A percentile compares a stretch with the other conserved stretches of the same genome.
Evolutionary conservation across 2,888 invertebrate species (phyloP).

Genomic region (Caenorhabditis zanzibari): DNA sequence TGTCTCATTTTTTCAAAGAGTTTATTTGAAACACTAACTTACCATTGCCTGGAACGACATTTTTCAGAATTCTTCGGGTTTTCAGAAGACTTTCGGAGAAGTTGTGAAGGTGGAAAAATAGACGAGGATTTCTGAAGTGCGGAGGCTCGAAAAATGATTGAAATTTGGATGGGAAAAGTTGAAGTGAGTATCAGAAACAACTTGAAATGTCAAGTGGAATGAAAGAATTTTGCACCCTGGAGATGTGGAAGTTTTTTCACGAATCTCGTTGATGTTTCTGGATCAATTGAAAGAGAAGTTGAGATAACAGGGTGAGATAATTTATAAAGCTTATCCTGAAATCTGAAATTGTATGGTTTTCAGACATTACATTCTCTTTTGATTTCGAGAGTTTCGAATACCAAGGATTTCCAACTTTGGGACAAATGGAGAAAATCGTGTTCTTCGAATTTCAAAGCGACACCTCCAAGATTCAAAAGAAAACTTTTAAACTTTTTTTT

Average conservation of each 20-base stretch:
- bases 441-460: too few relatives aligned
- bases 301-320: too few relatives aligned
- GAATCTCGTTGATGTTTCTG: not conserved
- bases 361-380: too few relatives aligned
- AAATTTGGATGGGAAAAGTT: slow-evolving; percentile 6
- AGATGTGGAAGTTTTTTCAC: not conserved
- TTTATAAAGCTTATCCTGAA: too few relatives aligned
- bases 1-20: not conserved
- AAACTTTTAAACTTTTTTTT: too few relatives aligned
- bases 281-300: too few relatives aligned
- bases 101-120: not conserved
- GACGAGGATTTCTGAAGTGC: not conserved
- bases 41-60: slow-evolving; percentile 69
- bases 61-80: slow-evolving; percentile 8
- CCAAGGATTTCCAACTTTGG: too few relatives aligned
- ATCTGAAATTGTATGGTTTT: too few relatives aligned
- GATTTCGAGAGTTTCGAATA: too few relatives aligned
- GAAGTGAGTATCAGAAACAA: slow-evolving; percentile 22
- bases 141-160: slow-evolving; percentile 3
- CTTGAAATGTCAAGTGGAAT: slow-evolving; percentile 47
- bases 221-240: not conserved
- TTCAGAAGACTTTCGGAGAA: not conserved
- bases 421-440: too few relatives aligned
- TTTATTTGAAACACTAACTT: slow-evolving; percentile 29
- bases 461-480: too few relatives aligned